Percentiles rank a stretch among this genome's conserved stretches.
phyloP scores from a whole-genome alignment of 2,888 invertebrate genomes.

The Trichopoda pennipes region DNA sequence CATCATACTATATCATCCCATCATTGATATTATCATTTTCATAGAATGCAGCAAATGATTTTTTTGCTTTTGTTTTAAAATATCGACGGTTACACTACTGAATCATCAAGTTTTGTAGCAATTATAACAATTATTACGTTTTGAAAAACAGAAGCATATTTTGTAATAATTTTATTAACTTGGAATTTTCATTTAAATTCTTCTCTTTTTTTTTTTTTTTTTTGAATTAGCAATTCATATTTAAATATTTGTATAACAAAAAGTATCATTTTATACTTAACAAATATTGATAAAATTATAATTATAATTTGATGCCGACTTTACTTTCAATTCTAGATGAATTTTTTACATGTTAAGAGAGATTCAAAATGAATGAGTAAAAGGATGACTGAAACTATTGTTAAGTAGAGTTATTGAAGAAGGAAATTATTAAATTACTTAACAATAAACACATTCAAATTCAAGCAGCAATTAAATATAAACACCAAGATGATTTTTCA shows the following conservation, averaged over 20 bases:
- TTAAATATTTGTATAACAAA: background rate
- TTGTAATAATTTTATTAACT: constrained; percentile 22
- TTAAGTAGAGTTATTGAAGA: constrained; percentile 24
- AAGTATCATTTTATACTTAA: background rate
- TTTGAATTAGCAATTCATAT: too few species aligned
- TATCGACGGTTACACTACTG: constrained; percentile 14
- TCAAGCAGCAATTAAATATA: background rate
- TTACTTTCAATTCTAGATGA: background rate
- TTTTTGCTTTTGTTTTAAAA: constrained; percentile 40
- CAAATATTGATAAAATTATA: constrained; percentile 6
- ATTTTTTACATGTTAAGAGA: background rate
- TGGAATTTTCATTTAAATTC: constrained; percentile 20
- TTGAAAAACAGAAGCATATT: constrained; percentile 20
- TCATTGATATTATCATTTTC: constrained; percentile 21
- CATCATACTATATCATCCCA: constrained; percentile 32
- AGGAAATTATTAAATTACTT: constrained; percentile 35
- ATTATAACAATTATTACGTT: constrained; percentile 12
- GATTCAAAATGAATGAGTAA: background rate
- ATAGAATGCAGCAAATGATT: constrained; percentile 48
- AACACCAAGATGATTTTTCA: background rate
- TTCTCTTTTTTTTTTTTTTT: background rate
- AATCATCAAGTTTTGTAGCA: constrained; percentile 2
- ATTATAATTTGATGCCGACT: constrained; percentile 19
- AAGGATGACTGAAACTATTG: constrained; percentile 5
- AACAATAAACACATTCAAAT: constrained; percentile 12